A percentile compares a stretch with the other conserved stretches of the same genome.
These are phyloP conservation scores for Zosterops pallidus DNA, from an alignment of 2,113 vertebrate genomes.

Conservation along the genomic window DNA sequence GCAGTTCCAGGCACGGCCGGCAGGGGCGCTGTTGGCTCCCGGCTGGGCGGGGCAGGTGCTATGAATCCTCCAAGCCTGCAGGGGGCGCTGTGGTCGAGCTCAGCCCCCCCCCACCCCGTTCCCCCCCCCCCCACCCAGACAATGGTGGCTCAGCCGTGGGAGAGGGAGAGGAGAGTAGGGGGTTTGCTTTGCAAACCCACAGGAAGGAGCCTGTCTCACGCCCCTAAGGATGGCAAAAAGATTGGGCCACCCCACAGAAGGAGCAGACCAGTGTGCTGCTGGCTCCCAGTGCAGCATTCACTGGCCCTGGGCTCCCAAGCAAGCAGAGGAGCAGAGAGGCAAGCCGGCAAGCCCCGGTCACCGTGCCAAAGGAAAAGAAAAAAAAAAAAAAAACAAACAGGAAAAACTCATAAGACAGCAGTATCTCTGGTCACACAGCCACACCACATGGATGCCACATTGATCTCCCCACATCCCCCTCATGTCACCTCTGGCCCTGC, in stretches of 20 bases:
- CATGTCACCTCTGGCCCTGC: neutral
- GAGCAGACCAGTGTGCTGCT: fast-evolving
- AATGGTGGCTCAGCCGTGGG: neutral
- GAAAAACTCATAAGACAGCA: neutral
- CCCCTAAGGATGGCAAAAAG: fast-evolving
- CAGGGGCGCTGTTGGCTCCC: too few relatives aligned
- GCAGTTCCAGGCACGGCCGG: too few relatives aligned
- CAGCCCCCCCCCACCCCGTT: fast-evolving
- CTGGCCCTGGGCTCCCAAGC: neutral
- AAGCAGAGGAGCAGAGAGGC: neutral
- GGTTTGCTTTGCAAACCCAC: neutral
- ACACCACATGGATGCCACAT: fast-evolving
- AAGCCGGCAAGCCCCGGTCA: neutral
- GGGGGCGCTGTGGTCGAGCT: neutral
- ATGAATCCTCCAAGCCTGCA: too few relatives aligned
- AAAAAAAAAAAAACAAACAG: neutral
- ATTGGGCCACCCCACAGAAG: too few relatives aligned
- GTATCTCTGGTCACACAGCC: neutral
- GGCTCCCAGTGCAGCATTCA: fast-evolving
- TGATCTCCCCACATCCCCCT: neutral
- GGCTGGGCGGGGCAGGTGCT: too few relatives aligned
- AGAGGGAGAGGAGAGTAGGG: too few relatives aligned
- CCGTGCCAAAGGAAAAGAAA: neutral
- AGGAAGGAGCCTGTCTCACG: fast-evolving
- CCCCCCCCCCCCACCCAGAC: too few relatives aligned